Conservation (phyloP, 2,113 vertebrate genomes). For the Polypterus bichir region DNA sequence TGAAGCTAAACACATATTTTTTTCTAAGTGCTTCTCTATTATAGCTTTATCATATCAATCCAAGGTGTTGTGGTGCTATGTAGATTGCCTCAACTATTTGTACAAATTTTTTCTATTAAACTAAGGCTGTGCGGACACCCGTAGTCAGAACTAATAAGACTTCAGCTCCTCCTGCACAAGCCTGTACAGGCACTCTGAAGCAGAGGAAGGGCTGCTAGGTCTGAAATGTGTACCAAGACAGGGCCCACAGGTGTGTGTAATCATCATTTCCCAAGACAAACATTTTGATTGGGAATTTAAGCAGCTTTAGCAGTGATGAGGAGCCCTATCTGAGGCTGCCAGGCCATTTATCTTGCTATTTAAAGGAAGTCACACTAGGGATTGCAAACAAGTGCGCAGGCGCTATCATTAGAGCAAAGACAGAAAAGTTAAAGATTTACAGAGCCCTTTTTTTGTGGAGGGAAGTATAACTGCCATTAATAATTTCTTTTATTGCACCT, state of each 20-base stretch:
- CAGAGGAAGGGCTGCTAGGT: not conserved
- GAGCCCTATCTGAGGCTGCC: conserved; percentile 18
- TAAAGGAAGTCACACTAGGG: conserved; percentile 19
- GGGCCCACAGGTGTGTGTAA: conserved; percentile 6
- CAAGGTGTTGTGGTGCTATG: too few relatives aligned
- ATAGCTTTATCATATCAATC: too few relatives aligned
- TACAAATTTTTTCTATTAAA: too few relatives aligned
- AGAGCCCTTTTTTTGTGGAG: conserved; percentile 3
- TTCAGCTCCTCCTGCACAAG: not conserved
- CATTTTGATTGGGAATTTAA: conserved; percentile 18
- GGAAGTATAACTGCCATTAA: not conserved
- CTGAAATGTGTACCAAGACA: not conserved
- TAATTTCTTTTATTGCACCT: not conserved
- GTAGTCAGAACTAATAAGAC: too few relatives aligned
- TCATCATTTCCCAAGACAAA: conserved; percentile 23
- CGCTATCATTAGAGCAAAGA: conserved; percentile 12
- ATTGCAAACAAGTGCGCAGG: conserved; percentile 17
- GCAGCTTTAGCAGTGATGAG: conserved; percentile 17
- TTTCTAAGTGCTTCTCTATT: too few relatives aligned
- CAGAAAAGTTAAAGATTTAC: conserved; percentile 17
- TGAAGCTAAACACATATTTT: too few relatives aligned
- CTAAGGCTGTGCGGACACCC: too few relatives aligned
- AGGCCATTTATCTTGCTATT: conserved; percentile 16
- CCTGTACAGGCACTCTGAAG: not conserved
- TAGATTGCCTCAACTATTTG: too few relatives aligned